Percentiles rank a stretch among this genome's conserved stretches.
phyloP scores from a whole-genome alignment of 2,888 invertebrate genomes.

The Orthonevra nobilis region DNA sequence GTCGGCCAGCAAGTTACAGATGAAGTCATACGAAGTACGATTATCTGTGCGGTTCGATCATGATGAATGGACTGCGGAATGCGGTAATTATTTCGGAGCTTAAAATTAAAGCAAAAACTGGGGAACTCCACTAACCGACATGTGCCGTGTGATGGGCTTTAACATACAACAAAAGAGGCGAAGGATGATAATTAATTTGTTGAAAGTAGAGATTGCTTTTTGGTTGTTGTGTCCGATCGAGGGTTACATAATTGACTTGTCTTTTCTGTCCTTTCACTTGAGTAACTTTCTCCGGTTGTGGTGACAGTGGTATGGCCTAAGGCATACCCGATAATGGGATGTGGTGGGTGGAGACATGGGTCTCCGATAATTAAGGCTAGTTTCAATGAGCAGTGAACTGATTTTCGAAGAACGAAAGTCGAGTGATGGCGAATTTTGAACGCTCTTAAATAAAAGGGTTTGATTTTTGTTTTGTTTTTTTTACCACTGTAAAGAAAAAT shows the following conservation, averaged over 20 bases:
- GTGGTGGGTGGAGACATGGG: too few species aligned
- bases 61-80: conserved; percentile 62
- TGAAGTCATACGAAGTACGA: conserved; percentile 6
- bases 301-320: too few species aligned
- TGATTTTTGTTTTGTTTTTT: too few species aligned
- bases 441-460: too few species aligned
- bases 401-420: too few species aligned
- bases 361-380: too few species aligned
- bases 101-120: conserved; percentile 34
- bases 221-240: background rate
- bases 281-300: conserved; percentile 31
- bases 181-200: conserved; percentile 68
- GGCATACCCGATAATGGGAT: too few species aligned
- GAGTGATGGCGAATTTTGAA: too few species aligned
- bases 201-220: conserved; percentile 39
- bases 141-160: conserved; percentile 40
- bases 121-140: conserved; percentile 26
- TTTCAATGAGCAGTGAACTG: too few species aligned
- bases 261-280: too few species aligned
- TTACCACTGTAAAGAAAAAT: too few species aligned
- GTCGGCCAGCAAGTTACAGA: background rate
- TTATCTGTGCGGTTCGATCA: conserved; percentile 54
- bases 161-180: conserved; percentile 27
- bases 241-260: conserved; percentile 45
- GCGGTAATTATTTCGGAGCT: conserved; percentile 64